A percentile compares a stretch with the other conserved stretches of the same genome.
These are phyloP conservation scores for Drosophila birchii DNA, from an alignment of 2,888 invertebrate species.

Conservation along the genomic window DNA sequence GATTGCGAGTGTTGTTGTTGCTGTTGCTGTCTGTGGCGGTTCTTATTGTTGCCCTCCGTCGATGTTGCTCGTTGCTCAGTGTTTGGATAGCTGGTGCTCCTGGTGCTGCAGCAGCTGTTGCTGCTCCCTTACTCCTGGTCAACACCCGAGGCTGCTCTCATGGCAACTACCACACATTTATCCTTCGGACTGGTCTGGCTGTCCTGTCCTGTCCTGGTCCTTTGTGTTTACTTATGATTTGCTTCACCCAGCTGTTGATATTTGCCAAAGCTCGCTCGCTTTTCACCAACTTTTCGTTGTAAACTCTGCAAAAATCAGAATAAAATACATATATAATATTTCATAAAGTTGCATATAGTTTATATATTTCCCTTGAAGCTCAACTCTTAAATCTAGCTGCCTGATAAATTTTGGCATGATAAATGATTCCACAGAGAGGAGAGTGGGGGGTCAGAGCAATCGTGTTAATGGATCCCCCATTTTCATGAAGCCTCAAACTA, in stretches of 20 bases:
- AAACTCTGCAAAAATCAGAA: constrained; percentile 37
- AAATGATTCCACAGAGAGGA: constrained; percentile 44
- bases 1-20: constrained; percentile 42
- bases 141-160: constrained; percentile 68
- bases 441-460: constrained; percentile 61
- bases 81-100: constrained; percentile 23
- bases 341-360: constrained; percentile 21
- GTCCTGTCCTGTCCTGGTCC: constrained; percentile 15
- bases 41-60: constrained; percentile 54
- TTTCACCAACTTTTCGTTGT: constrained; percentile 46
- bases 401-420: constrained; percentile 60
- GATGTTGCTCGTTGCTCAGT: constrained; percentile 48
- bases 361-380: constrained; percentile 16
- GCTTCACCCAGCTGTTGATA: constrained; percentile 38
- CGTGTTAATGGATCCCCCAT: constrained; percentile 66
- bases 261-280: constrained; percentile 36
- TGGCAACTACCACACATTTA: constrained; percentile 59
- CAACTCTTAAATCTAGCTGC: constrained; percentile 61
- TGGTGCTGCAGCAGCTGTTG: constrained; percentile 31
- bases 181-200: constrained; percentile 18
- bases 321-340: constrained; percentile 47
- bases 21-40: constrained; percentile 32
- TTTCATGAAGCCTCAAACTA: constrained; percentile 46
- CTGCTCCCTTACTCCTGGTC: constrained; percentile 30
- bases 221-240: constrained; percentile 67